A percentile compares a stretch with the other conserved stretches of the same genome.
Conservation (phyloP, 2,797 vertebrate species). For the Natrix natrix region DNA sequence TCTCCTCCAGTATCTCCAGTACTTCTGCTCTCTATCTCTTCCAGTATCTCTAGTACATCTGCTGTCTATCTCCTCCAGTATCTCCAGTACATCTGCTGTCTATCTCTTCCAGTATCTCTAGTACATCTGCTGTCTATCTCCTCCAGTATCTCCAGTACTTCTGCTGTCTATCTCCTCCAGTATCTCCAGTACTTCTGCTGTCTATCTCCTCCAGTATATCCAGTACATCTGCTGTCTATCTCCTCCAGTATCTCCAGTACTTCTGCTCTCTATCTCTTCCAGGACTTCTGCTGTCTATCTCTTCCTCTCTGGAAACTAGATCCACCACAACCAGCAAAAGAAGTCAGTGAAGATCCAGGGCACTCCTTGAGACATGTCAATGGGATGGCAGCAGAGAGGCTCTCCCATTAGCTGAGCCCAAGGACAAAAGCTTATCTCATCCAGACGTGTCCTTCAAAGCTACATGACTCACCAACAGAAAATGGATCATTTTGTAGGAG, state of each 20-base stretch:
- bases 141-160: too few relatives aligned
- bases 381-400: too few relatives aligned
- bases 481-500: not conserved
- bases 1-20: not conserved
- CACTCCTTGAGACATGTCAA: not conserved
- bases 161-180: too few relatives aligned
- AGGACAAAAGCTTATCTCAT: not conserved
- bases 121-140: too few relatives aligned
- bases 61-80: too few relatives aligned
- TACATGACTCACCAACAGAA: not conserved
- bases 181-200: too few relatives aligned
- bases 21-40: too few relatives aligned
- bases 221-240: not conserved
- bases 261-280: too few relatives aligned
- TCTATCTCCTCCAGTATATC: not conserved
- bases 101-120: too few relatives aligned
- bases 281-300: too few relatives aligned
- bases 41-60: too few relatives aligned
- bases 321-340: not conserved
- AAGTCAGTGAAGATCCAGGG: not conserved
- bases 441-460: not conserved
- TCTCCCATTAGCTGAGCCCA: not conserved
- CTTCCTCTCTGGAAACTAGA: not conserved
- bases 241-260: not conserved
- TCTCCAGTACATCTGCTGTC: too few relatives aligned